Evolutionary conservation across 2,888 invertebrate genomes (phyloP).

Genomic region (Gisinianus flammeolus): DNA sequence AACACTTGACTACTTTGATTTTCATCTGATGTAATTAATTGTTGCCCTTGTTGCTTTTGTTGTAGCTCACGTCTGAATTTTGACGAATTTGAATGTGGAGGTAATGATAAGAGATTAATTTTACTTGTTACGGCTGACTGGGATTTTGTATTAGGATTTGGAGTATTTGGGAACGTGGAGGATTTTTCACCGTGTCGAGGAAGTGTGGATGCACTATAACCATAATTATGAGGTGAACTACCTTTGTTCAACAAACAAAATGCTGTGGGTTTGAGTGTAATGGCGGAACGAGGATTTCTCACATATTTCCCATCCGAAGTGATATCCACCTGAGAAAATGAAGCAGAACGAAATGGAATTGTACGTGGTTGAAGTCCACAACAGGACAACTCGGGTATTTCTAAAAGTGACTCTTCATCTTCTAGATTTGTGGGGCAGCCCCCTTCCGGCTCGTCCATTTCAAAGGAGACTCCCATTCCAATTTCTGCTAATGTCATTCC

Average conservation of each 20-base stretch:
- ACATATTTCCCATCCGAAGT: conserved; percentile 69
- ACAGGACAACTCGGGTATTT: conserved; percentile 30
- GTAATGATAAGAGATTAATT: conserved; percentile 1
- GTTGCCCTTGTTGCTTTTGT: neutral
- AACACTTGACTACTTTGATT: too few species aligned
- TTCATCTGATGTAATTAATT: too few species aligned
- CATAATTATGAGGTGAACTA: conserved; percentile 12
- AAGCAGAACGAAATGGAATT: conserved; percentile 78
- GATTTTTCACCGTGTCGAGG: conserved; percentile 30
- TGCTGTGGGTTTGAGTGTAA: conserved; percentile 58
- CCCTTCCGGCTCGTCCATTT: conserved; percentile 23
- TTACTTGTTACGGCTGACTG: neutral
- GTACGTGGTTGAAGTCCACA: conserved; percentile 39
- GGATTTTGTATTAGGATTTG: neutral
- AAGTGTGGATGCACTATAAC: conserved; percentile 17
- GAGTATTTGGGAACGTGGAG: neutral
- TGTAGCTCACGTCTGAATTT: too few species aligned
- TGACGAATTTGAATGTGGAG: neutral
- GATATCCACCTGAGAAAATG: conserved; percentile 85
- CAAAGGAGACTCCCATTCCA: conserved; percentile 35
- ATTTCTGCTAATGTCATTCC: conserved; percentile 35
- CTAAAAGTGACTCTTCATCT: conserved; percentile 30
- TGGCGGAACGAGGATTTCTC: conserved; percentile 54
- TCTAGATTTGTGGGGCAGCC: conserved; percentile 14
- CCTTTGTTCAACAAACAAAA: conserved; percentile 54